phyloP scores from a whole-genome alignment of 2,888 invertebrate species.

The Diploptera punctata region DNA sequence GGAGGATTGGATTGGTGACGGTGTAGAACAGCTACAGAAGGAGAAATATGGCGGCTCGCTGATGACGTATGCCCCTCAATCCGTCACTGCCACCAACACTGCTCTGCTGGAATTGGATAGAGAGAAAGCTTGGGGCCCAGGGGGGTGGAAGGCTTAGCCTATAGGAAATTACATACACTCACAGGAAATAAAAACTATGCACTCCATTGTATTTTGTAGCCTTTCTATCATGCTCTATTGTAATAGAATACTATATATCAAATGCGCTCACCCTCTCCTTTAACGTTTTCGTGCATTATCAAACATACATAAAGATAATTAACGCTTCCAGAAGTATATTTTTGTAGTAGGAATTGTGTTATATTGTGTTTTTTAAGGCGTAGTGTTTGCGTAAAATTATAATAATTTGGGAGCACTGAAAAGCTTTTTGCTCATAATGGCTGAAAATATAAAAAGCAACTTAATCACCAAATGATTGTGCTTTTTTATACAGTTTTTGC shows the following conservation, averaged over 20 bases:
- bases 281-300: background rate
- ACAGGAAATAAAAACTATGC: constrained; percentile 29
- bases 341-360: background rate
- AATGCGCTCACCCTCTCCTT: background rate
- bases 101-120: constrained; percentile 57
- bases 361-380: background rate
- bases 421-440: background rate
- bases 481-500: too few relatives aligned
- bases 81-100: constrained; percentile 68
- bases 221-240: background rate
- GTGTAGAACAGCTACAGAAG: constrained; percentile 31
- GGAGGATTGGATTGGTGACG: constrained; percentile 25
- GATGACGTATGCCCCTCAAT: constrained; percentile 74
- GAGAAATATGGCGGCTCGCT: constrained; percentile 41
- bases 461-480: too few relatives aligned
- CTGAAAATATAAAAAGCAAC: background rate
- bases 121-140: constrained; percentile 42
- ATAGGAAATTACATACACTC: constrained; percentile 62
- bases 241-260: constrained; percentile 13
- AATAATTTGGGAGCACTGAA: background rate
- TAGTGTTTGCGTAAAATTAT: background rate
- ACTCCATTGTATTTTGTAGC: constrained; percentile 3
- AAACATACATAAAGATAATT: background rate
- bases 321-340: background rate
- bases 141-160: constrained; percentile 53